phyloP scores from a whole-genome alignment of 2,888 invertebrate species.

The Ophion ellenae region DNA sequence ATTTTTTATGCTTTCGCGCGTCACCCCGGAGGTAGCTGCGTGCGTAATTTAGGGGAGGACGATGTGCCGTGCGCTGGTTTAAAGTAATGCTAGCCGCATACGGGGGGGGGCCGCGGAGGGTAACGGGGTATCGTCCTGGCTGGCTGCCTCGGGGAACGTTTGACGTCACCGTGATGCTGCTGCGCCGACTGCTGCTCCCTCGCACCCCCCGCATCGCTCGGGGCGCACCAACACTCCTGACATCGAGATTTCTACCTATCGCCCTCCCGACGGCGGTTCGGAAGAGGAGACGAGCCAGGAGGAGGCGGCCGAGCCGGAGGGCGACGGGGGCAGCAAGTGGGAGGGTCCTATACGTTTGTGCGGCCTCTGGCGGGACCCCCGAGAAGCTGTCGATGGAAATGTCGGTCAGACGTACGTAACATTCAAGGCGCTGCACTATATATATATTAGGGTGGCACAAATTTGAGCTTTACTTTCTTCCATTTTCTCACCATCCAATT shows the following conservation, averaged over 20 bases:
- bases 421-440: conserved; percentile 54
- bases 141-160: conserved; percentile 61
- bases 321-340: conserved; percentile 13
- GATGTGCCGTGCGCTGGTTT: conserved; percentile 26
- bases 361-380: conserved; percentile 54
- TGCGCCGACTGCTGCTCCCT: conserved; percentile 16
- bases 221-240: conserved; percentile 56
- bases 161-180: conserved; percentile 54
- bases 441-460: too few relatives aligned
- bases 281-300: conserved; percentile 5
- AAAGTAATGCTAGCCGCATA: conserved; percentile 48
- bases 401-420: conserved; percentile 65
- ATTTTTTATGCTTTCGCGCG: conserved; percentile 14
- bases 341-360: conserved; percentile 67
- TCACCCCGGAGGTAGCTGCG: conserved; percentile 25
- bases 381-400: conserved; percentile 60
- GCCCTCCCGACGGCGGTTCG: conserved; percentile 14
- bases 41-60: conserved; percentile 47
- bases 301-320: not conserved
- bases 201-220: conserved; percentile 21
- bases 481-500: too few relatives aligned
- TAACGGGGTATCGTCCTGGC: conserved; percentile 21
- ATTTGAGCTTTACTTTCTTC: too few relatives aligned
- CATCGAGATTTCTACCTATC: conserved; percentile 62
- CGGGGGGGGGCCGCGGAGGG: conserved; percentile 2